A percentile compares a stretch with the other conserved stretches of the same genome.
phyloP scores from a whole-genome alignment of 2,888 invertebrate genomes.

The Pemphredon lugubris region DNA sequence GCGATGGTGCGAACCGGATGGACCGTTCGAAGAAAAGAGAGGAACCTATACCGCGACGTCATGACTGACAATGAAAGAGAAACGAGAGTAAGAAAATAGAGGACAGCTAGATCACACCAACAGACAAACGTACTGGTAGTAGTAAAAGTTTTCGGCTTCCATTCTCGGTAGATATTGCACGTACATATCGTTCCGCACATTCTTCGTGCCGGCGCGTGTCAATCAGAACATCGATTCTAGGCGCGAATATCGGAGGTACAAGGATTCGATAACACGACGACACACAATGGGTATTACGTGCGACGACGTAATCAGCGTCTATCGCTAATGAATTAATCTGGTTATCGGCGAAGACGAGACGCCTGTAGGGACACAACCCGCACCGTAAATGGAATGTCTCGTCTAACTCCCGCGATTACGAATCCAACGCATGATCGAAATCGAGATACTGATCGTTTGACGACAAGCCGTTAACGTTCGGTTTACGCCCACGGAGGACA shows the following conservation, averaged over 20 bases:
- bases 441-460: slow-evolving; percentile 18
- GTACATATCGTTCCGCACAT: too few species aligned
- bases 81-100: too few species aligned
- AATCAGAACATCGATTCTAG: slow-evolving; percentile 26
- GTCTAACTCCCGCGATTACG: slow-evolving; percentile 15
- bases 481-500: too few species aligned
- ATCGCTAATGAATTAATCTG: slow-evolving; percentile 66
- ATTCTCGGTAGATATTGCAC: too few species aligned
- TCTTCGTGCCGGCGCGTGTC: background rate
- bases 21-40: too few species aligned
- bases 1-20: too few species aligned
- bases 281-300: slow-evolving; percentile 53
- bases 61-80: too few species aligned
- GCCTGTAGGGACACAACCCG: slow-evolving; percentile 25
- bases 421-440: slow-evolving; percentile 6
- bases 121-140: too few species aligned
- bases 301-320: slow-evolving; percentile 59
- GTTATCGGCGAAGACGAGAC: slow-evolving; percentile 56
- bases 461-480: too few species aligned
- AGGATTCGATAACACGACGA: slow-evolving; percentile 49
- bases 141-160: too few species aligned
- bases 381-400: slow-evolving; percentile 16
- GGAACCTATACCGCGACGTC: too few species aligned
- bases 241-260: slow-evolving; percentile 27
- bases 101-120: too few species aligned